phyloP scores from a whole-genome alignment of 1,140 invertebrate species.

The Drosophila lacteicornis region DNA sequence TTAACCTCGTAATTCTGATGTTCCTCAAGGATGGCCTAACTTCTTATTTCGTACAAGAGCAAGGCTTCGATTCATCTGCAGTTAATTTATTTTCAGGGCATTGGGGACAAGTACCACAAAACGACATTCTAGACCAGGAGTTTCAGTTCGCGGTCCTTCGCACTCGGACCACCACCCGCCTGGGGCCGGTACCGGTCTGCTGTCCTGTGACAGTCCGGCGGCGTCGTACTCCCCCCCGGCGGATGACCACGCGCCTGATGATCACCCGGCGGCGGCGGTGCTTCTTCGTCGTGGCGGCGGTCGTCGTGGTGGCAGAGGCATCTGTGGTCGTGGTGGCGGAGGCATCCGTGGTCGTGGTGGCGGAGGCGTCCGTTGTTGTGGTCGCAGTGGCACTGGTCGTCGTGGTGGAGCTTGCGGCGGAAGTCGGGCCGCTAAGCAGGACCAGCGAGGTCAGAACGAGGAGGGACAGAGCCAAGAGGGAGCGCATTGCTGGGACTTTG shows the following conservation, averaged over 20 bases:
- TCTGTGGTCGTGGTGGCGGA: slow-evolving; percentile 20
- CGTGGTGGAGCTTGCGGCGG: not conserved
- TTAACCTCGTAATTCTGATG: too few species aligned
- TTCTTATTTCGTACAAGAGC: too few species aligned
- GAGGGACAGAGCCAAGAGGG: slow-evolving; percentile 6
- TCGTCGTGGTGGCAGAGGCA: slow-evolving; percentile 1
- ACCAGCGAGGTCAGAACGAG: slow-evolving; percentile 14
- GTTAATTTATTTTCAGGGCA: slow-evolving; percentile 4
- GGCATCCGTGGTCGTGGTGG: slow-evolving; percentile 18
- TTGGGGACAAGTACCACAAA: not conserved
- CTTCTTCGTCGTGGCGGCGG: slow-evolving; percentile 1
- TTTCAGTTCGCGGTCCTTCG: slow-evolving; percentile 26
- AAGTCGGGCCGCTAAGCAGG: not conserved
- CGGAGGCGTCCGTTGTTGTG: slow-evolving; percentile 1
- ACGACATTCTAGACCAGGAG: too few species aligned
- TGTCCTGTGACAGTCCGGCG: not conserved
- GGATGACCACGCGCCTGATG: slow-evolving; percentile 28
- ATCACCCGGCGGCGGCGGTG: slow-evolving; percentile 34
- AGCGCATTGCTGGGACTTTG: slow-evolving; percentile 13
- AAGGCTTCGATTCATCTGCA: too few species aligned
- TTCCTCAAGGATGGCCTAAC: too few species aligned
- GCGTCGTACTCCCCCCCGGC: not conserved
- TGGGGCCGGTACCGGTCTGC: not conserved
- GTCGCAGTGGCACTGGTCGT: not conserved
- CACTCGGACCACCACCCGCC: slow-evolving; percentile 32